These are phyloP conservation scores for Andrena fulva DNA, from an alignment of 2,888 invertebrate genomes.

Conservation along the genomic window DNA sequence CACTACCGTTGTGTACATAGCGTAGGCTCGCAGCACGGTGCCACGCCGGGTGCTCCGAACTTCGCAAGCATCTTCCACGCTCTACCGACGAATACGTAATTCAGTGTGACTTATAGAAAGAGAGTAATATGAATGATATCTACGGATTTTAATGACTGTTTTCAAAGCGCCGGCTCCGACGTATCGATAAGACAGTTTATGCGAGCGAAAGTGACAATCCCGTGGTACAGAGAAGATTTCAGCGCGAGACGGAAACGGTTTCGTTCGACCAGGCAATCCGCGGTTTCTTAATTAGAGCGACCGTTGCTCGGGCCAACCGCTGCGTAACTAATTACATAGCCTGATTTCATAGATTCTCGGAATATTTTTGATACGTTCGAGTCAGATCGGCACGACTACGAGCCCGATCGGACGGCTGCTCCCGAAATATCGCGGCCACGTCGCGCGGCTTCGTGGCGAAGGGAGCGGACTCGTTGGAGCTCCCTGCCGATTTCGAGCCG, in stretches of 20 bases:
- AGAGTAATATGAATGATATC: slow-evolving; percentile 49
- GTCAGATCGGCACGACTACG: slow-evolving; percentile 34
- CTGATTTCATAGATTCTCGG: slow-evolving; percentile 59
- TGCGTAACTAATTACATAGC: slow-evolving; percentile 51
- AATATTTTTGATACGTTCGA: slow-evolving; percentile 59
- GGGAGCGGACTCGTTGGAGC: too few species aligned
- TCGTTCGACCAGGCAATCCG: slow-evolving; percentile 41
- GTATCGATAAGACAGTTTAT: slow-evolving; percentile 66
- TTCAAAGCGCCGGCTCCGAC: slow-evolving; percentile 66
- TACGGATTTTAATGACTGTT: slow-evolving; percentile 73
- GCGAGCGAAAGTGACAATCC: slow-evolving; percentile 69
- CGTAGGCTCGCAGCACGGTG: not conserved
- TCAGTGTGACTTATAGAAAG: slow-evolving; percentile 78
- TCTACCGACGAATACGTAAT: slow-evolving; percentile 79
- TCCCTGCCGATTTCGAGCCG: too few species aligned
- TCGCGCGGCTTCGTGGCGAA: too few species aligned
- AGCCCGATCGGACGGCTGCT: too few species aligned
- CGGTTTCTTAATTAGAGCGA: slow-evolving; percentile 47
- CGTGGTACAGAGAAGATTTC: slow-evolving; percentile 49
- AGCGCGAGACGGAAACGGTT: slow-evolving; percentile 67
- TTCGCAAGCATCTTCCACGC: slow-evolving; percentile 72
- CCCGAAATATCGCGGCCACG: too few species aligned
- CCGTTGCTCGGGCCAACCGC: slow-evolving; percentile 38
- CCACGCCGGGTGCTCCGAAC: slow-evolving; percentile 63
- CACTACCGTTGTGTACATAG: slow-evolving; percentile 35